A percentile compares a stretch with the other conserved stretches of the same genome.
Conservation (phyloP, 53 echinoderm and acorn worm species). For the Patiria pectinifera region DNA sequence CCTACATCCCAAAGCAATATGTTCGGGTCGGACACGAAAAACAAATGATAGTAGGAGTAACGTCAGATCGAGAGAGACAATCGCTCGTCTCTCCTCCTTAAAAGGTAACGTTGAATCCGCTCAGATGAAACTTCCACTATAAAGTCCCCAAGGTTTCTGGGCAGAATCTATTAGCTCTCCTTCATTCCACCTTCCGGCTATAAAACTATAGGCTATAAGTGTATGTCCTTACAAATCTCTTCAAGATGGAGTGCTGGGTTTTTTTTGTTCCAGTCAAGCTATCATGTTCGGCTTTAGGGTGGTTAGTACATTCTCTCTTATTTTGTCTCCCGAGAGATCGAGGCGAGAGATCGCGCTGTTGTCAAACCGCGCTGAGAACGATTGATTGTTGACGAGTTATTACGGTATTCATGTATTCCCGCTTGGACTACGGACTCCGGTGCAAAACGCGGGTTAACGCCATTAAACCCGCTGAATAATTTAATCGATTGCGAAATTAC, state of each 20-base stretch:
- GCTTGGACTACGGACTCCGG: not conserved
- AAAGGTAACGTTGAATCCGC: not conserved
- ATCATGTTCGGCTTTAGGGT: not conserved
- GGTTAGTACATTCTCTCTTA: not conserved
- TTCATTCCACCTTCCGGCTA: not conserved
- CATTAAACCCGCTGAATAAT: no score
- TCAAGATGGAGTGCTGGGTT: not conserved
- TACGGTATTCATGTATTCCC: not conserved
- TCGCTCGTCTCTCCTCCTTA: not conserved
- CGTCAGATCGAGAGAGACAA: not conserved
- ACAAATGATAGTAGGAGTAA: no score
- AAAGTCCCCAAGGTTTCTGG: not conserved
- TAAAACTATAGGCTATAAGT: not conserved
- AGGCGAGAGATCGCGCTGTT: not conserved
- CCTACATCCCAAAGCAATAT: no score
- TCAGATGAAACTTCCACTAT: not conserved
- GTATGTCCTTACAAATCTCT: not conserved
- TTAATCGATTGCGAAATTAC: no score
- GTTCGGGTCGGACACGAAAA: no score
- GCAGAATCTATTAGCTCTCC: not conserved
- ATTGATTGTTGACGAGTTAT: not conserved
- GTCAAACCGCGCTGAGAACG: not conserved
- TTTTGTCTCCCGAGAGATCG: not conserved
- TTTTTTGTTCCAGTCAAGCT: no score
- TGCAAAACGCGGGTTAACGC: not conserved